A percentile compares a stretch with the other conserved stretches of the same genome.
These are phyloP conservation scores for Acrobasis consociella DNA, from an alignment of 2,888 invertebrate genomes.

Conservation along the genomic window DNA sequence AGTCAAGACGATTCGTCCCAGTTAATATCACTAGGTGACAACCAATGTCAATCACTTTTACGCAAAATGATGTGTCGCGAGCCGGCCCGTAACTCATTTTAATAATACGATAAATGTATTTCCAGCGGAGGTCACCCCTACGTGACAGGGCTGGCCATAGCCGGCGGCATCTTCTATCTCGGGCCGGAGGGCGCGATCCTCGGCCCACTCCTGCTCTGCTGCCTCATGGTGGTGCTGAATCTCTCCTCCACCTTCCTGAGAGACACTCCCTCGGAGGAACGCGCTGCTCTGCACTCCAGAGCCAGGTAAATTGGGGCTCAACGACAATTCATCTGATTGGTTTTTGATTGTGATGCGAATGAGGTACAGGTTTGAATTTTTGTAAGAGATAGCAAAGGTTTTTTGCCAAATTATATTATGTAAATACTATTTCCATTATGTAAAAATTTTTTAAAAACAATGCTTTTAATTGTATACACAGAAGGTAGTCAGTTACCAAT, in stretches of 20 bases:
- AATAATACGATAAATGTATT: constrained; percentile 20
- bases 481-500: no score
- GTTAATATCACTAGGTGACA: no score
- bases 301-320: constrained; percentile 67
- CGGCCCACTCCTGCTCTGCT: constrained; percentile 97
- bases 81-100: no score
- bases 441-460: no score
- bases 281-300: constrained; percentile 72
- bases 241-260: constrained; percentile 88
- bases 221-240: constrained; percentile 95
- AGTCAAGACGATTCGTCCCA: no score
- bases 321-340: constrained; percentile 22
- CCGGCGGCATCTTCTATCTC: constrained; percentile 98
- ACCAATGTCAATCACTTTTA: no score
- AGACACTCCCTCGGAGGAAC: constrained; percentile 85
- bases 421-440: no score
- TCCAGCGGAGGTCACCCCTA: constrained; percentile 96
- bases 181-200: constrained; percentile 98
- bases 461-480: no score
- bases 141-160: constrained; percentile 97
- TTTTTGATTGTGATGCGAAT: constrained; percentile 28
- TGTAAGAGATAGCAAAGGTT: not conserved
- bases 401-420: no score
- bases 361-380: constrained; percentile 20
- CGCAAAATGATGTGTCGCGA: no score